Base-by-base conservation (phyloP, 1,140 invertebrate genomes). In the Papilio polyxenes region DNA sequence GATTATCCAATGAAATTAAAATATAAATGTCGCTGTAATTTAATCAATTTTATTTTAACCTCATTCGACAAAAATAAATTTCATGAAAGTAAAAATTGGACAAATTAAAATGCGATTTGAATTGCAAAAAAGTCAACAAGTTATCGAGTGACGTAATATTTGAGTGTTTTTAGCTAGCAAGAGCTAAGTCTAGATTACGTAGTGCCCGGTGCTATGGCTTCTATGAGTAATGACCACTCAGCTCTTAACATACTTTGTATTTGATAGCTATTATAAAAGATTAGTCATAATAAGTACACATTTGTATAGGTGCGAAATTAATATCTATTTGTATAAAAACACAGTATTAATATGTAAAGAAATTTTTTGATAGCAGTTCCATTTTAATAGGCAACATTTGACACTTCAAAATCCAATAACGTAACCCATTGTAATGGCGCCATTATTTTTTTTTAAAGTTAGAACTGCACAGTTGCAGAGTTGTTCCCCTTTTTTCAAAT, bases 121-220 rank as follows among this genome's bases (percentile, higher is more conserved):
- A 65, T 65, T 13, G 0, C 3, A 31, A 31, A 37, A 65, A 65
- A 31, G 7, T 65, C 2, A 65, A 75, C n/a, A 76, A 44, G 20
- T 76, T n/a, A 51, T 51, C 17, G 75, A 23, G n/a, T 76, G 75
- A 76, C 75, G 75, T 76, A 48, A 76, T 76, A 49, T 49, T 49
- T 76, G 7, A 76, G n/a, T 65, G 62, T 65, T 65, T 65, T 9
- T 65, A 51, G 75, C 51, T 76, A 76, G 31, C 31, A 76, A 75
- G 44, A 49, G n/a, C 17, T 75, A 51, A 77, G 75, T 53, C 44
- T 77, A 77, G 75, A 53, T 31, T 53, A 49, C 75, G 44, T 49
- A 56, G 49, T 77, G 20, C 17, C 5, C 23, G 15, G 72, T 20
- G 44, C 49, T 77, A 77, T 56, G 75, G 48, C 75, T 77, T 77